Conservation (phyloP, 2,113 vertebrate species). For the Zosterops hypoxanthus region DNA sequence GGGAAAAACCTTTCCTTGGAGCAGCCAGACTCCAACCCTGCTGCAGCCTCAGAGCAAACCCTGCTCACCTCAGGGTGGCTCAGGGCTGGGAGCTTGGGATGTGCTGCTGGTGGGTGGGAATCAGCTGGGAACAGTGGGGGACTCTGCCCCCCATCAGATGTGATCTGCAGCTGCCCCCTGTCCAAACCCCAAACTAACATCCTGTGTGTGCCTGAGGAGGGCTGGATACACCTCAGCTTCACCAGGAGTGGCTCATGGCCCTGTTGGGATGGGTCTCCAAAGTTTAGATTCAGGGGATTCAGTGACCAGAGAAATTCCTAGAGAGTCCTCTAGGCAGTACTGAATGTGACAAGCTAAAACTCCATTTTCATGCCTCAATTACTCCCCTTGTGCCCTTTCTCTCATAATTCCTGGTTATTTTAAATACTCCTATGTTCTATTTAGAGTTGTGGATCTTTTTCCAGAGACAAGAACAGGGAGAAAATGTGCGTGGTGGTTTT, state of each 20-base stretch:
- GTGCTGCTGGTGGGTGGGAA: background rate
- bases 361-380: background rate
- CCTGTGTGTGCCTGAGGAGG: background rate
- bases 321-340: background rate
- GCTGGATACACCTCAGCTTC: background rate
- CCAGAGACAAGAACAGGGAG: fast-evolving
- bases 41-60: background rate
- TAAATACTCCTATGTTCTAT: background rate
- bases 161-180: background rate
- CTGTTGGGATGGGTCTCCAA: background rate
- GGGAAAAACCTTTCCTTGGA: background rate
- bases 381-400: background rate
- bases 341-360: background rate
- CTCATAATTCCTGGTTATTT: background rate
- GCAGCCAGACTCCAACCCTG: background rate
- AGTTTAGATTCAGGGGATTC: background rate
- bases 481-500: background rate
- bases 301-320: background rate
- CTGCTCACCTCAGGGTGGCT: background rate
- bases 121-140: background rate
- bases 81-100: background rate
- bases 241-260: background rate
- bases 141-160: background rate
- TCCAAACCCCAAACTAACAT: background rate
- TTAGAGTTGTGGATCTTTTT: background rate